Evolutionary conservation across 2,888 invertebrate genomes (phyloP).

Genomic region (Dromius quadrimaculatus): DNA sequence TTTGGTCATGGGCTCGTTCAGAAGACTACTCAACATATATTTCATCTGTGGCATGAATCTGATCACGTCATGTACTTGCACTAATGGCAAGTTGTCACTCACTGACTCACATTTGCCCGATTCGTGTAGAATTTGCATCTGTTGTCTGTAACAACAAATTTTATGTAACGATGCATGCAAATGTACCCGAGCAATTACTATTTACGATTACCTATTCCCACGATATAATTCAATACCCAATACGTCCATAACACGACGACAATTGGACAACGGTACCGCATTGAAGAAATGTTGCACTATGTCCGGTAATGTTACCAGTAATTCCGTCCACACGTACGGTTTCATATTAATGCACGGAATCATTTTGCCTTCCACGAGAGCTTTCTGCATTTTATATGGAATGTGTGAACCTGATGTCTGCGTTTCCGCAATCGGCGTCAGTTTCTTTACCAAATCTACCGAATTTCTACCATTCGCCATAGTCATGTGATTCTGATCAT

Average conservation of each 20-base stretch:
- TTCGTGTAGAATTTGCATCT: constrained; percentile 81
- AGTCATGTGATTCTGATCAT: constrained; percentile 55
- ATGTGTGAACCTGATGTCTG: constrained; percentile 75
- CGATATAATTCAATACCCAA: constrained; percentile 83
- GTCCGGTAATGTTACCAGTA: constrained; percentile 86
- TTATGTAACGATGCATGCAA: too few species aligned
- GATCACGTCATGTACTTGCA: constrained; percentile 86
- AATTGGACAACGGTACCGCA: constrained; percentile 78
- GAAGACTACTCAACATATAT: constrained; percentile 79
- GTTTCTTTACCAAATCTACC: constrained; percentile 69
- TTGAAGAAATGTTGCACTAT: constrained; percentile 86
- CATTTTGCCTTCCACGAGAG: constrained; percentile 83
- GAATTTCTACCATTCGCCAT: constrained; percentile 62
- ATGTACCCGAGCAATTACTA: too few species aligned
- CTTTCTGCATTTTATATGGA: constrained; percentile 85
- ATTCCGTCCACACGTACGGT: constrained; percentile 84
- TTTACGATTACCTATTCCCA: constrained; percentile 83
- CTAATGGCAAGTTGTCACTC: constrained; percentile 81
- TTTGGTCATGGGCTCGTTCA: constrained; percentile 67
- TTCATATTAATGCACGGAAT: constrained; percentile 90
- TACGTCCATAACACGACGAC: constrained; percentile 85
- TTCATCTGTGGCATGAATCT: constrained; percentile 89
- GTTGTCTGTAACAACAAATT: constrained; percentile 70
- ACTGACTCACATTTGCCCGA: constrained; percentile 80
- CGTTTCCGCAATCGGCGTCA: constrained; percentile 80